Evolutionary conservation across 53 echinoderm and acorn worm genomes (phyloP).

Genomic region (Patiria pectinifera): DNA sequence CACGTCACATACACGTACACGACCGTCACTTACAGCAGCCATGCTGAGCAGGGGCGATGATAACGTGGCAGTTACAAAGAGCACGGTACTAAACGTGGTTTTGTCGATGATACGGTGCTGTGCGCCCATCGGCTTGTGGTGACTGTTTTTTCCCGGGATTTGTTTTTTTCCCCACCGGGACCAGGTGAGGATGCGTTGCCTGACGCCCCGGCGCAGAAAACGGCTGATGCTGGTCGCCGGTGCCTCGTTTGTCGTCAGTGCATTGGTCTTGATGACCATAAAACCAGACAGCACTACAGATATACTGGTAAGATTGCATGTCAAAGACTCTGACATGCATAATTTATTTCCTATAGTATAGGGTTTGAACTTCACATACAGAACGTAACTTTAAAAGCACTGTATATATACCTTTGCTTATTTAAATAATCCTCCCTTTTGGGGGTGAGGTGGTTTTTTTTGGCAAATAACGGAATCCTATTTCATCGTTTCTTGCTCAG

Average conservation of each 20-base stretch:
- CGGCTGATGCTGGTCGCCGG: not conserved
- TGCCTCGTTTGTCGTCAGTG: not conserved
- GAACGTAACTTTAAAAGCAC: too few species aligned
- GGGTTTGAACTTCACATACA: too few species aligned
- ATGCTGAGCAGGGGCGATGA: not conserved
- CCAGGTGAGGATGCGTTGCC: conserved; percentile 1
- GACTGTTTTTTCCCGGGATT: not conserved
- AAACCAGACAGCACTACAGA: not conserved
- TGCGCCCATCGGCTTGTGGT: not conserved
- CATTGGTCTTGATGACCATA: conserved; percentile 16
- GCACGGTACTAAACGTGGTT: not conserved
- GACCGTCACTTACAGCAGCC: not conserved
- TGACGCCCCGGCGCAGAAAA: not conserved
- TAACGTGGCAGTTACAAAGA: not conserved
- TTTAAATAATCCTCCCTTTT: too few species aligned
- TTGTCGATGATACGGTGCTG: not conserved
- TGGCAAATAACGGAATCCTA: too few species aligned
- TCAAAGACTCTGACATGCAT: not conserved
- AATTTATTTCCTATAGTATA: not conserved
- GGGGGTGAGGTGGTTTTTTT: too few species aligned
- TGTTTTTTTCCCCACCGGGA: not conserved
- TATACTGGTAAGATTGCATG: not conserved
- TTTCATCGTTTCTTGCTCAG: too few species aligned
- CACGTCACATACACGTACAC: not conserved
- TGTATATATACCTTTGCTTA: too few species aligned